Percentiles rank a stretch among this genome's conserved stretches.
Evolutionary conservation across 2,113 vertebrate species (phyloP).

Genomic region (Mixornis gularis): DNA sequence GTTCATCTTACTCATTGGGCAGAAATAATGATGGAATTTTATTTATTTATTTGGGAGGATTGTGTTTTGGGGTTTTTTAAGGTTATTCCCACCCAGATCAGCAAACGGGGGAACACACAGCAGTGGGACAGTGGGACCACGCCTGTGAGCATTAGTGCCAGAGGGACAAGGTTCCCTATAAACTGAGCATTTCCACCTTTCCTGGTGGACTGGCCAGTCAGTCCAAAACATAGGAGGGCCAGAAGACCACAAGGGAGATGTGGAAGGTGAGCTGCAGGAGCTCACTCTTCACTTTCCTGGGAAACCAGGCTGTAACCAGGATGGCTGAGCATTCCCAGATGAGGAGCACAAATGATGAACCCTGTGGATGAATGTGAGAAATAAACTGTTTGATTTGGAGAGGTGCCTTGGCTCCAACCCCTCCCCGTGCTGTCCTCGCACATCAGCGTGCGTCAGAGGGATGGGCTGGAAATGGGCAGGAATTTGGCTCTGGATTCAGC

Average conservation of each 20-base stretch:
- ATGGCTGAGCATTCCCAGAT: neutral
- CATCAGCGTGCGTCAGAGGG: neutral
- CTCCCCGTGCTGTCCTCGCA: neutral
- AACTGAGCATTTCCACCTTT: neutral
- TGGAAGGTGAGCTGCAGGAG: neutral
- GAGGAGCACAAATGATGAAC: accelerated
- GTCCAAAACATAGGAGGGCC: neutral
- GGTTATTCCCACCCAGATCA: neutral
- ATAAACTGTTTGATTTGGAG: neutral
- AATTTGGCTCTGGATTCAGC: neutral
- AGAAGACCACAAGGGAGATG: neutral
- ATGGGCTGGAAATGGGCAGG: neutral
- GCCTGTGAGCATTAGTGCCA: neutral
- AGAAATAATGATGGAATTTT: neutral
- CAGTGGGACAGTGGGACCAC: accelerated
- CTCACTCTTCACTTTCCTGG: neutral
- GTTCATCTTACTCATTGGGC: neutral
- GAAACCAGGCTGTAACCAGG: neutral
- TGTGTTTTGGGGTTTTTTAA: neutral
- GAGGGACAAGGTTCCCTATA: neutral
- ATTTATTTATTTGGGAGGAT: neutral
- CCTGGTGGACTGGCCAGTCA: neutral
- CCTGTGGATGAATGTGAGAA: neutral
- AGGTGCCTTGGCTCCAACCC: neutral
- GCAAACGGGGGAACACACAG: neutral